Evolutionary conservation across 2,113 vertebrate genomes (phyloP).

Genomic region (Synchiropus splendidus): DNA sequence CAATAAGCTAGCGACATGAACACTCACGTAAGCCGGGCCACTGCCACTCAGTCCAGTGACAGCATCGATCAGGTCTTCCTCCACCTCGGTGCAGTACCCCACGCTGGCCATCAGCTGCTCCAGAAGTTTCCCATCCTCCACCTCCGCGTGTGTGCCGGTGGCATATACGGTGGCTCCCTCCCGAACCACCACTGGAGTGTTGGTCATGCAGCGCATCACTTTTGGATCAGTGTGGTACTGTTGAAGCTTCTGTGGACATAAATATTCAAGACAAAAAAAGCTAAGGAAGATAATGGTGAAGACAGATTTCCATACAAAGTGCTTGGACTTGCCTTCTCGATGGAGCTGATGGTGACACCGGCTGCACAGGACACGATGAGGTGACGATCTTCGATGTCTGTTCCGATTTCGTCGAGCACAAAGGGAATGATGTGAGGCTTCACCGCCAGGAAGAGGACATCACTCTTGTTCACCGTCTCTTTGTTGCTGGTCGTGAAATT

Average conservation of each 20-base stretch:
- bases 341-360: constrained; percentile 93
- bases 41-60: constrained; percentile 94
- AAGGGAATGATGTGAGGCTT: constrained; percentile 98
- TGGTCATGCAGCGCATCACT: constrained; percentile 96
- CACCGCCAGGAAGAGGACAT: constrained; percentile 90
- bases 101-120: constrained; percentile 95
- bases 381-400: constrained; percentile 82
- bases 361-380: too few relatives aligned
- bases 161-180: constrained; percentile 95
- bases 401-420: constrained; percentile 90
- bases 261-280: neutral
- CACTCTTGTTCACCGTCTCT: constrained; percentile 79
- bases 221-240: constrained; percentile 74
- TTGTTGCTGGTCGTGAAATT: constrained; percentile 91
- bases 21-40: constrained; percentile 85
- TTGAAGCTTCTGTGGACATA: constrained; percentile 75
- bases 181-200: constrained; percentile 90
- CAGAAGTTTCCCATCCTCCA: constrained; percentile 86
- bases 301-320: neutral
- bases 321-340: constrained; percentile 87
- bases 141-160: constrained; percentile 77
- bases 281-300: neutral
- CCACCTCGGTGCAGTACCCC: constrained; percentile 92
- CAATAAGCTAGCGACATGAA: neutral
- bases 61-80: constrained; percentile 92